Evolutionary conservation across 2,888 invertebrate species (phyloP).

Genomic region (Metopia argyrocephala): DNA sequence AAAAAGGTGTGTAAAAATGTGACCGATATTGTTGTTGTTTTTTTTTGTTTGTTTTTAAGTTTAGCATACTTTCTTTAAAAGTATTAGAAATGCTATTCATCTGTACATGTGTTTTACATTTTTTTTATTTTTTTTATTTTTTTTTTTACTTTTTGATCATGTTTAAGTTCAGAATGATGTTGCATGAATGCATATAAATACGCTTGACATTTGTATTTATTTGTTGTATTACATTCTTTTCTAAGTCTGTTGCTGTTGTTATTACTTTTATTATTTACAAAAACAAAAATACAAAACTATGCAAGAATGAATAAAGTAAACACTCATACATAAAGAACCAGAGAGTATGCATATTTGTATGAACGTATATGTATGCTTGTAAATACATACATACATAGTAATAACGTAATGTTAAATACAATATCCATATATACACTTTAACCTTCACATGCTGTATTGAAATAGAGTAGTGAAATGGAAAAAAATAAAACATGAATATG

Average conservation of each 20-base stretch:
- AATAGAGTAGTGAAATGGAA: not conserved
- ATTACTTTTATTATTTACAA: not conserved
- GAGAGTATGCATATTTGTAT: no score
- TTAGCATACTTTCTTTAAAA: not conserved
- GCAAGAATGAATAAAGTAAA: slow-evolving; percentile 41
- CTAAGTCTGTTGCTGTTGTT: not conserved
- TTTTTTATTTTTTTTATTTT: slow-evolving; percentile 33
- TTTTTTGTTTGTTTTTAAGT: not conserved
- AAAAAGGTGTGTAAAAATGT: slow-evolving; percentile 35
- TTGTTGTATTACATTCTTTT: slow-evolving; percentile 55
- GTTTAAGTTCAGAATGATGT: slow-evolving; percentile 55
- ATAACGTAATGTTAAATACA: not conserved
- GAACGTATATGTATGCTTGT: not conserved
- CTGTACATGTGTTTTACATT: slow-evolving; percentile 4
- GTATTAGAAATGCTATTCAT: not conserved
- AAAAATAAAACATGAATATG: not conserved
- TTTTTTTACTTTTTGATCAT: slow-evolving; percentile 34
- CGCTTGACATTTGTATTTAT: slow-evolving; percentile 62
- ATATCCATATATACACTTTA: not conserved
- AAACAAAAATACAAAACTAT: slow-evolving; percentile 19
- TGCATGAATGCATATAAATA: slow-evolving; percentile 56
- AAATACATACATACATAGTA: not conserved
- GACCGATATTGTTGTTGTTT: not conserved
- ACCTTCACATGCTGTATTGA: not conserved
- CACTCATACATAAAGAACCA: slow-evolving; percentile 22